Evolutionary conservation across 2,113 vertebrate genomes (phyloP).

Genomic region (Crotalus helleri): DNA sequence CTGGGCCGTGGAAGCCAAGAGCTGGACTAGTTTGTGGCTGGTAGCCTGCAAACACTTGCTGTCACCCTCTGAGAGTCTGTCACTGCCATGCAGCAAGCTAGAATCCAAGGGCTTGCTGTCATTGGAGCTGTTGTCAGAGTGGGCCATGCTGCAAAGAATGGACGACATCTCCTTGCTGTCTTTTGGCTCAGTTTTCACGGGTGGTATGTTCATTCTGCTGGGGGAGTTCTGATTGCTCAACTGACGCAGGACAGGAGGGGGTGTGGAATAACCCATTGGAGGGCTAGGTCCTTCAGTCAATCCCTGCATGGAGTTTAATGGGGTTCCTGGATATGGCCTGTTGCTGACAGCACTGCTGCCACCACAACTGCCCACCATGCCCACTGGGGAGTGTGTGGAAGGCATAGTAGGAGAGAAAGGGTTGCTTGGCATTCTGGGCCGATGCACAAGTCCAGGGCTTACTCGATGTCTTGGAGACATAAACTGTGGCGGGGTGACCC

Average conservation of each 20-base stretch:
- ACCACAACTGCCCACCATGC: conserved; percentile 66
- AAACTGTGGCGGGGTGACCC: conserved; percentile 85
- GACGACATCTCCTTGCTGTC: conserved; percentile 73
- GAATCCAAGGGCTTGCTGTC: conserved; percentile 67
- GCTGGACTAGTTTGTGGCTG: conserved; percentile 83
- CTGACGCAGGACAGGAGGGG: conserved; percentile 75
- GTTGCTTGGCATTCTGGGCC: conserved; percentile 78
- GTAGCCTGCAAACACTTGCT: conserved; percentile 70
- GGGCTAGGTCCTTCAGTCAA: conserved; percentile 69
- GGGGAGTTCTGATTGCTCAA: conserved; percentile 74
- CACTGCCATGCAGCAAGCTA: conserved; percentile 45
- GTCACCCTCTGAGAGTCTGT: conserved; percentile 67
- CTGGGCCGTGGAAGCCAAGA: conserved; percentile 76
- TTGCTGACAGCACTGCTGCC: conserved; percentile 50
- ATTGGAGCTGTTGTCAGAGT: conserved; percentile 50
- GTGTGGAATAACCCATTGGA: conserved; percentile 73
- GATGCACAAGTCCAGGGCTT: conserved; percentile 79
- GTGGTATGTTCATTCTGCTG: conserved; percentile 64
- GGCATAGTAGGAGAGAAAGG: conserved; percentile 86
- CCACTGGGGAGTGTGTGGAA: conserved; percentile 79
- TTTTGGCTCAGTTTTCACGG: conserved; percentile 75
- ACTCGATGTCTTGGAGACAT: conserved; percentile 85
- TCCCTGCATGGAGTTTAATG: conserved; percentile 65
- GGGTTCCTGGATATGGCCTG: conserved; percentile 73
- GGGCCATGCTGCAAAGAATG: conserved; percentile 72